Evolutionary conservation across 2,113 vertebrate genomes (phyloP).

Genomic region (Pseudolaguvia tuberculata): DNA sequence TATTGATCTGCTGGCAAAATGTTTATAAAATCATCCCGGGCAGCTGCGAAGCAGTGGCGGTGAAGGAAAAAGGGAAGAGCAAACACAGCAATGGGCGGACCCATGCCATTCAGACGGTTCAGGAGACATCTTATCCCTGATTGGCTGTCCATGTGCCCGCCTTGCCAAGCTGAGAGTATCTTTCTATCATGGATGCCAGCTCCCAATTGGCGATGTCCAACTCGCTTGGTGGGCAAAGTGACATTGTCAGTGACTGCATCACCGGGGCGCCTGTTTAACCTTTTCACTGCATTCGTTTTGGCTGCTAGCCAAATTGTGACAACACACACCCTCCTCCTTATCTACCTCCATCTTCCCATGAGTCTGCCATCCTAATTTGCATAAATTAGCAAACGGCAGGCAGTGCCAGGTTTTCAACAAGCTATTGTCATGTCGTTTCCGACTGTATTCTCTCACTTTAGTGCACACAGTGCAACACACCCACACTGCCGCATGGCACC

Average conservation of each 20-base stretch:
- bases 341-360: conserved; percentile 43
- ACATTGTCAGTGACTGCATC: neutral
- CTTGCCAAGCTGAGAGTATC: conserved; percentile 58
- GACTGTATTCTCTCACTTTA: conserved; percentile 26
- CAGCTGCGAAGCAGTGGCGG: conserved; percentile 60
- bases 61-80: conserved; percentile 43
- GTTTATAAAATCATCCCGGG: conserved; percentile 80
- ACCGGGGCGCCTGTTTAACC: conserved; percentile 46
- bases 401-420: conserved; percentile 62
- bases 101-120: conserved; percentile 62
- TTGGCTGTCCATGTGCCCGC: conserved; percentile 60
- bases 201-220: conserved; percentile 53
- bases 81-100: conserved; percentile 57
- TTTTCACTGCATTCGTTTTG: conserved; percentile 49
- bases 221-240: conserved; percentile 53
- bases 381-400: conserved; percentile 68
- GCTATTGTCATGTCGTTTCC: conserved; percentile 48
- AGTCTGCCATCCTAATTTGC: conserved; percentile 64
- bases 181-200: conserved; percentile 49
- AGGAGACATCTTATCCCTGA: conserved; percentile 57
- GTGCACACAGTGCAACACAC: conserved; percentile 19
- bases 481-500: conserved; percentile 21
- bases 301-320: conserved; percentile 56
- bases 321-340: conserved; percentile 38
- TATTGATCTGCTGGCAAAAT: conserved; percentile 83